A percentile compares a stretch with the other conserved stretches of the same genome.
These are phyloP conservation scores for Zapornia atra DNA, from an alignment of 2,113 vertebrate species.

Conservation along the genomic window DNA sequence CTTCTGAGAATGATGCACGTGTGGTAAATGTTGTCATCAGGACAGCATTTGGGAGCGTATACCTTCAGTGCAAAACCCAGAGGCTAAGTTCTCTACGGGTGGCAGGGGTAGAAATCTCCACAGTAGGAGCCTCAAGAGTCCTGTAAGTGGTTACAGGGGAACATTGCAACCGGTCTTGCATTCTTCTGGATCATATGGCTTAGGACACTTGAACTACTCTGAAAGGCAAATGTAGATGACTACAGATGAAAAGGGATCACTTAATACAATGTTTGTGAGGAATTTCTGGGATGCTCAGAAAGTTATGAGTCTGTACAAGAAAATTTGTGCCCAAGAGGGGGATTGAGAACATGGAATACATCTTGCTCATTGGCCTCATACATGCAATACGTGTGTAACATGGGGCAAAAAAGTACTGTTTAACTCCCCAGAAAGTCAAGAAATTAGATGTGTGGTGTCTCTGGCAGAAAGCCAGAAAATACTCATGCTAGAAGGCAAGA, in stretches of 20 bases:
- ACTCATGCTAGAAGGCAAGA: not conserved
- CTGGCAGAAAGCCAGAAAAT: not conserved
- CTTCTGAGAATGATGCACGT: not conserved
- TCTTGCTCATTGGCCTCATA: not conserved
- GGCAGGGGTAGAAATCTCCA: not conserved
- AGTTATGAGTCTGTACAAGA: not conserved
- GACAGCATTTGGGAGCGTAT: not conserved
- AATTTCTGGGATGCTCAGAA: not conserved
- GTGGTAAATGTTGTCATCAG: not conserved
- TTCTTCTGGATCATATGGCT: not conserved
- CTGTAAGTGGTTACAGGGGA: not conserved
- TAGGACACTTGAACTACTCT: not conserved
- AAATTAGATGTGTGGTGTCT: not conserved
- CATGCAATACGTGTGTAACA: not conserved
- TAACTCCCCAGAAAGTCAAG: not conserved
- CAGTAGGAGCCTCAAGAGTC: not conserved
- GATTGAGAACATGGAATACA: not conserved
- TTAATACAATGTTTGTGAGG: not conserved
- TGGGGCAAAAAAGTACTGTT: not conserved
- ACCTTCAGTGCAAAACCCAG: not conserved
- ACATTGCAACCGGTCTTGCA: not conserved
- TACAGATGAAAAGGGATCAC: not conserved
- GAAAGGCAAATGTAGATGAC: not conserved
- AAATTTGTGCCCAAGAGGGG: not conserved
- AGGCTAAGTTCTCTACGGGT: not conserved